Percentiles rank a stretch among this genome's conserved stretches.
Conservation (phyloP, 2,113 vertebrate genomes). For the Pollimyrus isidori region DNA sequence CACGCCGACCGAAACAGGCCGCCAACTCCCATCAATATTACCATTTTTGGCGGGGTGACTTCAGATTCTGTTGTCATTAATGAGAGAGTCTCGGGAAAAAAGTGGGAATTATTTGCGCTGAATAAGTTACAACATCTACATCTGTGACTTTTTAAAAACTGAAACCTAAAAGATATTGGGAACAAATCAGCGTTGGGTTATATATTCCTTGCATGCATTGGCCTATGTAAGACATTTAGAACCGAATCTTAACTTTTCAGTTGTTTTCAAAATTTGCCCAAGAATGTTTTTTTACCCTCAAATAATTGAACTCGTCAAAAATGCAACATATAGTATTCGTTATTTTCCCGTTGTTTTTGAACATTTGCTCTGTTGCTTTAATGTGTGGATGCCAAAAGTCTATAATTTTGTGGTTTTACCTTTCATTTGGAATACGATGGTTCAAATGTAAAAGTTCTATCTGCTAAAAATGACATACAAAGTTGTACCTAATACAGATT, state of each 20-base stretch:
- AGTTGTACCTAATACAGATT: background rate
- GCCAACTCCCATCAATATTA: slow-evolving; percentile 57
- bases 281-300: background rate
- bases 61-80: slow-evolving; percentile 57
- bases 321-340: background rate
- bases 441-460: background rate
- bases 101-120: slow-evolving; percentile 27
- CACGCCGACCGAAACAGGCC: slow-evolving; percentile 58
- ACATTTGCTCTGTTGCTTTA: background rate
- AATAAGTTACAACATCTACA: background rate
- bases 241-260: background rate
- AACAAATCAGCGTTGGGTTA: background rate
- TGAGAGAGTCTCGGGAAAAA: slow-evolving; percentile 49
- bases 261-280: background rate
- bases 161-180: background rate
- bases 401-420: background rate
- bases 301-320: background rate
- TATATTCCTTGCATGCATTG: background rate
- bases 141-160: background rate
- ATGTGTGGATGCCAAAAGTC: background rate
- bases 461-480: background rate
- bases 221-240: background rate
- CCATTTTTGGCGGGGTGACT: slow-evolving; percentile 58
- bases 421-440: background rate
- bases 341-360: background rate